These are phyloP conservation scores for Xestia ashworthii DNA, from an alignment of 2,888 invertebrate species.

Conservation along the genomic window DNA sequence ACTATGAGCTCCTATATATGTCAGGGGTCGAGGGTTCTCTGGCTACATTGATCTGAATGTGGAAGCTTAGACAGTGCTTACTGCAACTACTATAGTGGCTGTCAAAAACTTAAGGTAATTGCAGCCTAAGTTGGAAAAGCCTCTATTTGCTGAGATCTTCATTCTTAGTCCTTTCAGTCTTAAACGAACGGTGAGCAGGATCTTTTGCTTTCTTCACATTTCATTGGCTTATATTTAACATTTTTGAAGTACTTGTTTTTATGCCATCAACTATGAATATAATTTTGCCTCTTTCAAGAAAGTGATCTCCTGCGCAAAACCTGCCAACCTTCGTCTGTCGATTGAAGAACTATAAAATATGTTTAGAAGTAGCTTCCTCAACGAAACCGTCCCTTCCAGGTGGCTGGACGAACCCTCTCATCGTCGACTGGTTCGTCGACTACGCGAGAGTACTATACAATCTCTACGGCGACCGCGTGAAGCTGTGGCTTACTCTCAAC, in stretches of 20 bases:
- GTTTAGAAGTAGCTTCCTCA: neutral
- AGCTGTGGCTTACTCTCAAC: slow-evolving; percentile 93
- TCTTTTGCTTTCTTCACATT: neutral
- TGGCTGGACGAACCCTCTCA: slow-evolving; percentile 92
- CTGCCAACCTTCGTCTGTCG: neutral
- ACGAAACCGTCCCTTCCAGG: slow-evolving; percentile 78
- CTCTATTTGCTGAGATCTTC: neutral
- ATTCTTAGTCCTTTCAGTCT: neutral
- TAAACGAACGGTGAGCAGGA: neutral
- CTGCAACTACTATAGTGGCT: neutral
- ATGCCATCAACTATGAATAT: too few relatives aligned
- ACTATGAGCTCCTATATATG: too few relatives aligned
- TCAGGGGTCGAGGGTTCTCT: too few relatives aligned
- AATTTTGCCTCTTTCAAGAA: neutral
- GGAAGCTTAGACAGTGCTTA: neutral
- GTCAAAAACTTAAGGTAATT: neutral
- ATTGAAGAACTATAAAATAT: neutral
- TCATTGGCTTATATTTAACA: neutral
- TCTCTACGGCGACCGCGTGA: slow-evolving; percentile 91
- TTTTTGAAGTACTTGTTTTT: neutral
- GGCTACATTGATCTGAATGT: neutral
- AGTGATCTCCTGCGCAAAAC: neutral
- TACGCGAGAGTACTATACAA: slow-evolving; percentile 90
- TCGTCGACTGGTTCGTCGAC: slow-evolving; percentile 91
- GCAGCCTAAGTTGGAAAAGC: too few relatives aligned